Base-by-base conservation (phyloP, 2,888 invertebrate genomes). In the Rhagonycha fulva region DNA sequence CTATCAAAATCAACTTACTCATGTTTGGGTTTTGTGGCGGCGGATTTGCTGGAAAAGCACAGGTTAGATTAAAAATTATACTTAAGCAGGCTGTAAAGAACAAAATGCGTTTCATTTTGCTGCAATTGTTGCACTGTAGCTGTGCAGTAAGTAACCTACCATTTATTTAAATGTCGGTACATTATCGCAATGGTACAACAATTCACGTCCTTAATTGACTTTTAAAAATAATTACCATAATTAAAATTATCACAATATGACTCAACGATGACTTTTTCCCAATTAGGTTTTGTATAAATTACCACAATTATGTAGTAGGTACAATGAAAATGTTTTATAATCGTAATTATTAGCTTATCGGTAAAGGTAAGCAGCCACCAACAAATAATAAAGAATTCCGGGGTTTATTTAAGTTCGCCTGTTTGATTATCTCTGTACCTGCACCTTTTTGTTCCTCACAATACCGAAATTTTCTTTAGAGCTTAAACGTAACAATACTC, bases 401-500 rank as follows among this genome's bases (percentile, higher is more conserved):
- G n/a, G 9, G n/a, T 47, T 47, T 47, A 47, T n/a, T n/a, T 47
- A 9, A n/a, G 32, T 32, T 32, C 12, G 30, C 4, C 30, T 12
- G 4, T n/a, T 32, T 32, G 5, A 32, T 32, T 32, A 32, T 32
- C 32, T 32, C 32, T 47, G 47, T 47, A 47, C 47, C 47, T 47
- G 47, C 47, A 47, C n/a, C n/a, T n/a, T 47, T 47, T 47, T 47
- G 47, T 47, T 47, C 47, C n/a, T 5, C 47, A 47, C n/a, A 32
- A 47, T 47, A 9, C 47, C 47, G 47, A n/a, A 47, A 47, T 47
- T 47, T 47, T 47, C 47, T 47, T n/a, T 47, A n/a, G n/a, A 47
- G 47, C 47, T 47, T 47, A 47, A 47, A 47, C 47, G 71, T 24
- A 28, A 72, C 71, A 72, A 72, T 72, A 72, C 66, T 26, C 68